Percentiles rank a stretch among this genome's conserved stretches.
These are phyloP conservation scores for Takifugu ocellatus DNA, from an alignment of 2,797 vertebrate genomes.

Conservation along the genomic window DNA sequence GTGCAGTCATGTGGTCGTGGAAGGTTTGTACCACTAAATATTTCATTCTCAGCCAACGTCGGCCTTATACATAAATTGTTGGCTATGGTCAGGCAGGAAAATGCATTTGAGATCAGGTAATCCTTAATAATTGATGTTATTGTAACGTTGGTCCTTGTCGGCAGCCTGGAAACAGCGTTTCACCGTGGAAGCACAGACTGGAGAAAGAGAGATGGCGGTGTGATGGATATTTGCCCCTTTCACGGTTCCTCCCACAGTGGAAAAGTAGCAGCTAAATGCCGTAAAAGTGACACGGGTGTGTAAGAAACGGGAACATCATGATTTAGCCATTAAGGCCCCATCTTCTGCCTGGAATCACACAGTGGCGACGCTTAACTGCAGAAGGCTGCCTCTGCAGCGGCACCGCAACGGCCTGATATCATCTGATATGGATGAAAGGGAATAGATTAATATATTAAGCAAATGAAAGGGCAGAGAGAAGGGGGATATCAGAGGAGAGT, in stretches of 20 bases:
- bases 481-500: slow-evolving; percentile 7
- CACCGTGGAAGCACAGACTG: slow-evolving; percentile 29
- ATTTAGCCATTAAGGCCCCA: slow-evolving; percentile 34
- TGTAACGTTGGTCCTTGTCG: slow-evolving; percentile 33
- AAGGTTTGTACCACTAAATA: slow-evolving; percentile 36
- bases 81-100: slow-evolving; percentile 41
- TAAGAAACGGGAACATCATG: slow-evolving; percentile 30
- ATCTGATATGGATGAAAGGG: slow-evolving; percentile 64
- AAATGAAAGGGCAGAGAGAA: slow-evolving; percentile 41
- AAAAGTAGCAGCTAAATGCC: slow-evolving; percentile 24
- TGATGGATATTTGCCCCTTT: slow-evolving; percentile 25
- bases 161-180: slow-evolving; percentile 27
- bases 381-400: slow-evolving; percentile 35
- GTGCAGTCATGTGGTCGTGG: slow-evolving; percentile 18
- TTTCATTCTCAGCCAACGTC: slow-evolving; percentile 35
- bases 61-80: slow-evolving; percentile 15
- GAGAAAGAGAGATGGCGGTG: slow-evolving; percentile 11
- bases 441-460: slow-evolving; percentile 70
- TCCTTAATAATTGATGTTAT: slow-evolving; percentile 52
- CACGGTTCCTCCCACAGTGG: slow-evolving; percentile 8
- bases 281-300: slow-evolving; percentile 25
- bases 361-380: slow-evolving; percentile 37
- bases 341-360: slow-evolving; percentile 33
- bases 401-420: slow-evolving; percentile 50
- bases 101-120: slow-evolving; percentile 54